Conservation (phyloP, 2,888 invertebrate genomes). For the Dolichopus griseipennis region DNA sequence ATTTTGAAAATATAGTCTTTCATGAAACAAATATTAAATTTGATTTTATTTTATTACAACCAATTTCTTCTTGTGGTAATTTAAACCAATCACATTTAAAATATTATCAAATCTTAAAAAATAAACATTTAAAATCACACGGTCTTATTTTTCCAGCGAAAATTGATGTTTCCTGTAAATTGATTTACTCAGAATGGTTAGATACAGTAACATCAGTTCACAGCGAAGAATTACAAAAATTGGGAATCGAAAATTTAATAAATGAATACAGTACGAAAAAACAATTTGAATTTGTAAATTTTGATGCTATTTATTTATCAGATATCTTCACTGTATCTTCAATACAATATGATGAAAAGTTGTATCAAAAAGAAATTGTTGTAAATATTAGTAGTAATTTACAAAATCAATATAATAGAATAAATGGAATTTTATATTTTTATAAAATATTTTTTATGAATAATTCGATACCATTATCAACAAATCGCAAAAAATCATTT, state of each 20-base stretch:
- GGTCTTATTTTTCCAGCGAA: constrained; percentile 20
- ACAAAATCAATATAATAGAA: constrained; percentile 9
- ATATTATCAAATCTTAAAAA: constrained; percentile 17
- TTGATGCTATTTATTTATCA: constrained; percentile 17
- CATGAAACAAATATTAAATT: constrained; percentile 13
- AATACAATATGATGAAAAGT: constrained; percentile 17
- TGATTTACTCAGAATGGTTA: constrained; percentile 21
- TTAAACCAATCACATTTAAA: constrained; percentile 19
- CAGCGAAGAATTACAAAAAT: constrained; percentile 12
- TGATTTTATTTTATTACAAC: constrained; percentile 20
- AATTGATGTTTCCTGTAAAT: constrained; percentile 19
- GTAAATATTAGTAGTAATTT: constrained; percentile 17
- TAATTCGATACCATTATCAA: constrained; percentile 17
- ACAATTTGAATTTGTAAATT: constrained; percentile 19
- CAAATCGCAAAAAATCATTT: constrained; percentile 20
- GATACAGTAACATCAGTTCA: constrained; percentile 16
- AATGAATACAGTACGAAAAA: constrained; percentile 20
- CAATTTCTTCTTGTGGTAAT: constrained; percentile 18
- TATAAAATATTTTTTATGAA: constrained; percentile 20
- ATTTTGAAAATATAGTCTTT: constrained; percentile 13
- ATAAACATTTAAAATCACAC: constrained; percentile 12
- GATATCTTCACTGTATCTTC: constrained; percentile 16
- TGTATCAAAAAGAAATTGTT: constrained; percentile 15
- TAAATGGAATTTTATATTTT: constrained; percentile 21
- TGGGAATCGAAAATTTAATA: constrained; percentile 16